These are phyloP conservation scores for Pterocles burchelli DNA, from an alignment of 2,113 vertebrate genomes.

Conservation along the genomic window DNA sequence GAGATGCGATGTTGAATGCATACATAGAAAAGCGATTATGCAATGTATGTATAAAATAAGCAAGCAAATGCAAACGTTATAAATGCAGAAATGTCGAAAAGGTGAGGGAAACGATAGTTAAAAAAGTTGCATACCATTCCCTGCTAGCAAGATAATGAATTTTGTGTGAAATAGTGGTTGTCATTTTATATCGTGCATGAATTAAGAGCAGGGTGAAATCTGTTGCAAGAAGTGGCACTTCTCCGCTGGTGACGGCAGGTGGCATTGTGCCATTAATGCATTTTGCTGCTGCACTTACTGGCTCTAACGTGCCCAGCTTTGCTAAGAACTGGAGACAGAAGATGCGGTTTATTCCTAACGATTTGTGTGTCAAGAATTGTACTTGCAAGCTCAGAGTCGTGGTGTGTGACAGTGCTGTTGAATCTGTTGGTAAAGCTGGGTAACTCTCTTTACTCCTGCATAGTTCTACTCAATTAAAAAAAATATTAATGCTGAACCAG, in stretches of 20 bases:
- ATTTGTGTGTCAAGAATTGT: constrained; percentile 38
- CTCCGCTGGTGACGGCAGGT: constrained; percentile 68
- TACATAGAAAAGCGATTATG: background rate
- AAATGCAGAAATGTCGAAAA: background rate
- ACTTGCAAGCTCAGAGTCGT: background rate
- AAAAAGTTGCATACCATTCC: background rate
- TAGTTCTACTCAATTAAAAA: background rate
- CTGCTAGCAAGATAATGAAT: background rate
- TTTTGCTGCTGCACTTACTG: background rate
- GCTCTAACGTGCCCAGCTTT: background rate
- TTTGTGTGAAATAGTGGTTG: background rate
- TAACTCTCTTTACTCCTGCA: background rate
- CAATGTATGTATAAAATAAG: background rate
- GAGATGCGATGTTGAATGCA: background rate
- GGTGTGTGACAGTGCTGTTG: background rate
- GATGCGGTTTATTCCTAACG: constrained; percentile 39
- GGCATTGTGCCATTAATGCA: constrained; percentile 79
- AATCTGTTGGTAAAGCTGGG: background rate
- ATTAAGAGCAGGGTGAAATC: background rate
- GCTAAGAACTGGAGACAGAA: background rate
- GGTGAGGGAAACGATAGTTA: background rate
- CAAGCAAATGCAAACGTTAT: background rate
- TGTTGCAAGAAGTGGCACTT: background rate
- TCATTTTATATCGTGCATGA: background rate
- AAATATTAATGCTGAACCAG: background rate